These are phyloP conservation scores for Hyalella azteca DNA, from an alignment of 2,888 invertebrate species.

Conservation along the genomic window DNA sequence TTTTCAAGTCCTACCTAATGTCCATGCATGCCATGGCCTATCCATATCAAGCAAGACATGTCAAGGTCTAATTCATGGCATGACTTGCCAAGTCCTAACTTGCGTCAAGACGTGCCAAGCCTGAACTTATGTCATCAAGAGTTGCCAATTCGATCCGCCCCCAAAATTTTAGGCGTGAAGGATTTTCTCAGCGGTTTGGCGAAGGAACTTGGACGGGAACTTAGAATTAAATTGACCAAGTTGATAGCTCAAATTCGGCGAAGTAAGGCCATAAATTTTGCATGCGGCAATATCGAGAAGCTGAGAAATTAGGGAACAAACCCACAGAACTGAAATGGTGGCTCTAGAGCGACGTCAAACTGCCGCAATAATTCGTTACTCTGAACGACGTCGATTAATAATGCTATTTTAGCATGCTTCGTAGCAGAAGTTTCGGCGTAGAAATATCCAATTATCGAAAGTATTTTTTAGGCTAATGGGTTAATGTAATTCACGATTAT, in stretches of 20 bases:
- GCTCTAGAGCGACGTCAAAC: neutral
- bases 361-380: no score
- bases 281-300: slow-evolving; percentile 8
- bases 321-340: neutral
- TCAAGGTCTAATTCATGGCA: neutral
- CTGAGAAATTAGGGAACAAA: neutral
- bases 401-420: no score
- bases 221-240: slow-evolving; percentile 16
- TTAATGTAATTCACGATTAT: no score
- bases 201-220: slow-evolving; percentile 17
- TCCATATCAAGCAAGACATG: neutral
- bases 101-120: neutral
- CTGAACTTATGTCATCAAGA: neutral
- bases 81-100: neutral
- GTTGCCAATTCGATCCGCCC: neutral
- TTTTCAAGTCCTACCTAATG: no score
- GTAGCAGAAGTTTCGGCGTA: no score
- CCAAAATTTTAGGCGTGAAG: neutral
- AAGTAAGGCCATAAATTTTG: slow-evolving; percentile 27
- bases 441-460: no score
- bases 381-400: no score
- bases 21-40: no score
- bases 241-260: neutral
- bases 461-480: no score
- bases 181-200: slow-evolving; percentile 13